Evolutionary conservation across 2,888 invertebrate species (phyloP).

Genomic region (Acleris holmiana): DNA sequence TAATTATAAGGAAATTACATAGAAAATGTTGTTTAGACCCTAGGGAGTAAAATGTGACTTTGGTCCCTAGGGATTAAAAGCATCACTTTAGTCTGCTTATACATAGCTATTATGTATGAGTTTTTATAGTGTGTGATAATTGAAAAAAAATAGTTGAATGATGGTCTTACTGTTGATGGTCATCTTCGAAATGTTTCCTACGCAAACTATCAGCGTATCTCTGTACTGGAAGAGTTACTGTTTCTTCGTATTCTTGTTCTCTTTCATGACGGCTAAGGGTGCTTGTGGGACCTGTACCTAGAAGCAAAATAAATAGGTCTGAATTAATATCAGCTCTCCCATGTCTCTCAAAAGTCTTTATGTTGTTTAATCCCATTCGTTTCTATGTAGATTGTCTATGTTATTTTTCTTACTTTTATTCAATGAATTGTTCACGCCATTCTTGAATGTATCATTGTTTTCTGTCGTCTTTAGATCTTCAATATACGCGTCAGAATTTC

Average conservation of each 20-base stretch:
- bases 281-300: conserved; percentile 53
- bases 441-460: conserved; percentile 38
- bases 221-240: conserved; percentile 79
- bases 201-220: conserved; percentile 83
- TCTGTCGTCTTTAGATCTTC: conserved; percentile 43
- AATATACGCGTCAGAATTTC: conserved; percentile 47
- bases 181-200: conserved; percentile 74
- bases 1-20: too few species aligned
- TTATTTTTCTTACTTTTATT: conserved; percentile 40
- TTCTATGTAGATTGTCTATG: not conserved
- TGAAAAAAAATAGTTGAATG: not conserved
- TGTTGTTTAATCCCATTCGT: too few species aligned
- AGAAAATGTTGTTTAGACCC: too few species aligned
- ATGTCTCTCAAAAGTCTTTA: too few species aligned
- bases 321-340: too few species aligned
- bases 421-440: conserved; percentile 12
- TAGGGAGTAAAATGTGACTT: too few species aligned
- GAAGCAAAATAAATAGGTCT: too few species aligned
- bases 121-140: too few species aligned
- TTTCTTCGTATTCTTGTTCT: conserved; percentile 86
- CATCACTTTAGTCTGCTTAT: too few species aligned
- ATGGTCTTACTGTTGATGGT: conserved; percentile 60
- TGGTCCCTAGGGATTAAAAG: too few species aligned
- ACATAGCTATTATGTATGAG: too few species aligned
- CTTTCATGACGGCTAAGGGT: conserved; percentile 79